A percentile compares a stretch with the other conserved stretches of the same genome.
Evolutionary conservation across 2,797 vertebrate genomes (phyloP).

Genomic region (Cyclura pinguis): DNA sequence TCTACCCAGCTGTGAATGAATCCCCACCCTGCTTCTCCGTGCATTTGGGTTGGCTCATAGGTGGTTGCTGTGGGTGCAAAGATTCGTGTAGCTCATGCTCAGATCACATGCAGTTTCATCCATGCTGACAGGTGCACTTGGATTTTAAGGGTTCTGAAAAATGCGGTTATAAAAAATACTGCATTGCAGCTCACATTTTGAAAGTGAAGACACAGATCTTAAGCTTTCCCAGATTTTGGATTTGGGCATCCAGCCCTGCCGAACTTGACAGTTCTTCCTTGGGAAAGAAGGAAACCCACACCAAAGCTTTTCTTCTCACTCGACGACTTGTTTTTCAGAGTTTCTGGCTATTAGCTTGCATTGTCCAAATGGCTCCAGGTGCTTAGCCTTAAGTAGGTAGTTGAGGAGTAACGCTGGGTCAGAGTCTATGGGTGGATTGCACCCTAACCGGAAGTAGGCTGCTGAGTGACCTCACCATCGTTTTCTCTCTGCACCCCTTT

Average conservation of each 20-base stretch:
- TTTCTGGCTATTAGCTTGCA: too few species aligned
- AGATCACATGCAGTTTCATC: too few species aligned
- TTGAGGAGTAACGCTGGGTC: neutral
- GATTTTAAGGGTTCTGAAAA: neutral
- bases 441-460: neutral
- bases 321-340: neutral
- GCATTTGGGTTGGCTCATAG: constrained; percentile 9
- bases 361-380: neutral
- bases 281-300: neutral
- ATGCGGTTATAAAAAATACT: neutral
- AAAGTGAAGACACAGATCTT: neutral
- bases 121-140: neutral
- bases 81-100: neutral
- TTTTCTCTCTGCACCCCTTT: neutral
- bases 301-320: neutral
- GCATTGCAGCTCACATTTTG: neutral
- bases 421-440: neutral
- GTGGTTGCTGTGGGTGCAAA: neutral
- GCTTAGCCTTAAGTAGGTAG: neutral
- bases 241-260: neutral
- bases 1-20: neutral
- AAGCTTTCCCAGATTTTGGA: neutral
- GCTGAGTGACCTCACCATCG: too few species aligned
- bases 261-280: neutral
- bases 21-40: neutral